These are phyloP conservation scores for Mylabris sibirica DNA, from an alignment of 2,888 invertebrate genomes.

Conservation along the genomic window DNA sequence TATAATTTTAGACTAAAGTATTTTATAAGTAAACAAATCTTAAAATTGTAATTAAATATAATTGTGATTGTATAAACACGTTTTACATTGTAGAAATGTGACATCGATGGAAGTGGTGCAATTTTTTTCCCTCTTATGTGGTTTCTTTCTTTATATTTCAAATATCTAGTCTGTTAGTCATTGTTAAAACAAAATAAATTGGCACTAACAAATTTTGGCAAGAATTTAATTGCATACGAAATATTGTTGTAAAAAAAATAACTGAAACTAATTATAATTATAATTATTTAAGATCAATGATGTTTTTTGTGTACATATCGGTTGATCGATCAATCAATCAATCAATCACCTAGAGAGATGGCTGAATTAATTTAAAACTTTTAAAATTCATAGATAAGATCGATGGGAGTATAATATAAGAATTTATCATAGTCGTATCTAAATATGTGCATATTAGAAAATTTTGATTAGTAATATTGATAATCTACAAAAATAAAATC, in stretches of 20 bases:
- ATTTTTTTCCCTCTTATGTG: not conserved
- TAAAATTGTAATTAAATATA: not conserved
- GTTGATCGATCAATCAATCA: not conserved
- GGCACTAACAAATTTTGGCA: conserved; percentile 10
- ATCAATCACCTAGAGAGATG: not conserved
- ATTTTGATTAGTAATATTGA: not conserved
- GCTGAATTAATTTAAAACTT: not conserved
- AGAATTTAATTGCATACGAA: not conserved
- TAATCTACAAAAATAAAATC: not conserved
- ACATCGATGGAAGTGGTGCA: too few species aligned
- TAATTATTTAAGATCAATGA: too few species aligned
- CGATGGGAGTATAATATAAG: not conserved
- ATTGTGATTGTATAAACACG: not conserved
- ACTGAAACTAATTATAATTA: not conserved
- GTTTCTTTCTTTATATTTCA: not conserved
- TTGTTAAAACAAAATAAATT: conserved; percentile 5
- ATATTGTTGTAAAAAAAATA: not conserved
- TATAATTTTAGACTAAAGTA: too few species aligned
- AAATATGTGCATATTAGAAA: too few species aligned
- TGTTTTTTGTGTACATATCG: too few species aligned
- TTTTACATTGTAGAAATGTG: not conserved
- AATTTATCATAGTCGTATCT: not conserved
- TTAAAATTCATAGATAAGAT: not conserved
- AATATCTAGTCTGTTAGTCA: conserved; percentile 2
- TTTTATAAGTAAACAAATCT: not conserved